Percentiles rank a stretch among this genome's conserved stretches.
phyloP scores from a whole-genome alignment of 2,888 invertebrate genomes.

The Siphlonurus alternatus region DNA sequence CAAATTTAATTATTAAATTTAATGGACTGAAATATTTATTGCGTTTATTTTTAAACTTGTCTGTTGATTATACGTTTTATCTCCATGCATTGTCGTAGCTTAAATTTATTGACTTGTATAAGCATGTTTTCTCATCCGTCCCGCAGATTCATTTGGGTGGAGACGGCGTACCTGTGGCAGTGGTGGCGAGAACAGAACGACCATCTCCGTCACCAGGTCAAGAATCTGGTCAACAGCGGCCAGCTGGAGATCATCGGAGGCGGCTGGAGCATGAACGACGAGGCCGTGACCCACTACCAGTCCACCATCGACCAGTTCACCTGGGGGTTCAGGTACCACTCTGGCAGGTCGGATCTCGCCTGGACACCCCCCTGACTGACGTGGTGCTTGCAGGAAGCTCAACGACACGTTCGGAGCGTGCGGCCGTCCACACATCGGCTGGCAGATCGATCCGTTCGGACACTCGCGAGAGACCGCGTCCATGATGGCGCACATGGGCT shows the following conservation, averaged over 20 bases:
- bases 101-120: too few relatives aligned
- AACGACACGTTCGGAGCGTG: conserved; percentile 54
- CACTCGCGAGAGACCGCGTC: conserved; percentile 77
- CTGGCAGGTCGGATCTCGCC: too few relatives aligned
- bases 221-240: conserved; percentile 38
- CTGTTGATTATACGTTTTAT: too few relatives aligned
- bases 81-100: too few relatives aligned
- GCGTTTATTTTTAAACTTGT: too few relatives aligned
- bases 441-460: conserved; percentile 79
- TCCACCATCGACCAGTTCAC: conserved; percentile 58
- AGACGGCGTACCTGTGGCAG: conserved; percentile 70
- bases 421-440: conserved; percentile 53
- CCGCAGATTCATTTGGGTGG: conserved; percentile 75
- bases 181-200: conserved; percentile 59
- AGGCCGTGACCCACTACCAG: conserved; percentile 48
- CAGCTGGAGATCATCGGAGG: conserved; percentile 59
- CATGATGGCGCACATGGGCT: conserved; percentile 66
- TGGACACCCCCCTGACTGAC: too few relatives aligned
- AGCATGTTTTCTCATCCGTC: too few relatives aligned
- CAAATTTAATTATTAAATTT: too few relatives aligned
- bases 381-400: conserved; percentile 22
- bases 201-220: conserved; percentile 33
- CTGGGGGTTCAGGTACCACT: conserved; percentile 51
- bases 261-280: conserved; percentile 77
- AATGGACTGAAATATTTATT: too few relatives aligned